Evolutionary conservation across 2,888 invertebrate species (phyloP).

Genomic region (Pseudococcus jackbeardsleyi): DNA sequence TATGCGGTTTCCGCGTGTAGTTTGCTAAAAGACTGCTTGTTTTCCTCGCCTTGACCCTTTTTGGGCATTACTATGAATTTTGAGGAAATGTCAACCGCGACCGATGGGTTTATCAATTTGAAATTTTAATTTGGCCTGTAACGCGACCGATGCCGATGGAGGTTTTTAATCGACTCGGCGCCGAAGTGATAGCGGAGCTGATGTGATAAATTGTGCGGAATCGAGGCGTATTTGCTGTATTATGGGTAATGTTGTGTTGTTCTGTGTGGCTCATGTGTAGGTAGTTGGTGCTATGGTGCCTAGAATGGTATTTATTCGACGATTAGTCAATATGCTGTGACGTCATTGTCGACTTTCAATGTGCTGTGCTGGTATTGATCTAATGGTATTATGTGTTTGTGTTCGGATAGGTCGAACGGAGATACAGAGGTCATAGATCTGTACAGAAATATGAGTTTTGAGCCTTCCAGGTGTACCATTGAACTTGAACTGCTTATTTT

Average conservation of each 20-base stretch:
- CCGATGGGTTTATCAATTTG: neutral
- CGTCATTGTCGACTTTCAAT: neutral
- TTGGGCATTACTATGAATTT: constrained; percentile 10
- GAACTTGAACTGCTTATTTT: neutral
- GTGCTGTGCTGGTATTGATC: neutral
- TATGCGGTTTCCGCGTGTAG: constrained; percentile 28
- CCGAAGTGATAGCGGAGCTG: neutral
- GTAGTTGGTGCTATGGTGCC: neutral
- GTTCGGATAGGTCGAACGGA: neutral
- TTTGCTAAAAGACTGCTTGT: neutral
- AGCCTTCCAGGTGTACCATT: neutral
- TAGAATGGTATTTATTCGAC: neutral
- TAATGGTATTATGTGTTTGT: neutral
- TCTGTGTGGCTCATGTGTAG: too few relatives aligned
- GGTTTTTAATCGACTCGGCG: neutral
- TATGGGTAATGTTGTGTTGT: too few relatives aligned
- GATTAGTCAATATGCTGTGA: neutral
- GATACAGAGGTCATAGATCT: neutral
- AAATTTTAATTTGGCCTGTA: neutral
- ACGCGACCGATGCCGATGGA: too few relatives aligned
- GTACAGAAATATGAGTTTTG: neutral
- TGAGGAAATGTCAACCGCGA: neutral
- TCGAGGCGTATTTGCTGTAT: neutral
- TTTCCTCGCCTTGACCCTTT: constrained; percentile 29
- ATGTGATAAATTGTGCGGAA: neutral